Evolutionary conservation across 2,113 vertebrate species (phyloP).

Genomic region (Lathamus discolor): DNA sequence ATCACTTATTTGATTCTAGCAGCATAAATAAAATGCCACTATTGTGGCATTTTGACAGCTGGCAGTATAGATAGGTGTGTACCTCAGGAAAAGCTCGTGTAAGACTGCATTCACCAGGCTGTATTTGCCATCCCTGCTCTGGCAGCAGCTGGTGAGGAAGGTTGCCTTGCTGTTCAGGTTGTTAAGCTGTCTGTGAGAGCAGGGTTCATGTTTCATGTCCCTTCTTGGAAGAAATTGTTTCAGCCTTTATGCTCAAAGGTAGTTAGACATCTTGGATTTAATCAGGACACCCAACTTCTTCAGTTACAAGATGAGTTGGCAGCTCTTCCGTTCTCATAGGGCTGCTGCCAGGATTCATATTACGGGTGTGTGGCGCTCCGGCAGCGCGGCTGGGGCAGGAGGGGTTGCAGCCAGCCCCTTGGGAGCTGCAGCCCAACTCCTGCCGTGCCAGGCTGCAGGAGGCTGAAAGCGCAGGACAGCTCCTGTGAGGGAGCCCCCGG

Average conservation of each 20-base stretch:
- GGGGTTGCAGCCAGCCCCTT: not conserved
- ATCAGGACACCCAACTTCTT: not conserved
- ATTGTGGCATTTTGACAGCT: not conserved
- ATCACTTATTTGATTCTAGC: not conserved
- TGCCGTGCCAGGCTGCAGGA: not conserved
- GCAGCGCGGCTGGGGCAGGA: not conserved
- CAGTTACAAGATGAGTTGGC: not conserved
- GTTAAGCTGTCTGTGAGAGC: not conserved
- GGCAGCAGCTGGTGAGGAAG: not conserved
- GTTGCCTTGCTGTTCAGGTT: not conserved
- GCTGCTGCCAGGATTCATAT: not conserved
- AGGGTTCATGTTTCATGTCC: not conserved
- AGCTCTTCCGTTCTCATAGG: not conserved
- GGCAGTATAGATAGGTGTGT: not conserved
- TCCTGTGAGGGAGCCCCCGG: not conserved
- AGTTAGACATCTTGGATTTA: not conserved
- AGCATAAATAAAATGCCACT: not conserved
- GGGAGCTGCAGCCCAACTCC: not conserved
- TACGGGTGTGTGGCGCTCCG: fast-evolving
- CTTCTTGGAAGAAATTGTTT: not conserved
- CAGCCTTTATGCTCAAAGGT: not conserved
- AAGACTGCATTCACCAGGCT: not conserved
- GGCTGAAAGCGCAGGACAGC: slow-evolving; percentile 73
- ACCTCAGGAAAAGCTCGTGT: fast-evolving
- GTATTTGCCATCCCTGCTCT: not conserved